These are phyloP conservation scores for Martes martes DNA, from an alignment of 2,113 vertebrate genomes.

Conservation along the genomic window DNA sequence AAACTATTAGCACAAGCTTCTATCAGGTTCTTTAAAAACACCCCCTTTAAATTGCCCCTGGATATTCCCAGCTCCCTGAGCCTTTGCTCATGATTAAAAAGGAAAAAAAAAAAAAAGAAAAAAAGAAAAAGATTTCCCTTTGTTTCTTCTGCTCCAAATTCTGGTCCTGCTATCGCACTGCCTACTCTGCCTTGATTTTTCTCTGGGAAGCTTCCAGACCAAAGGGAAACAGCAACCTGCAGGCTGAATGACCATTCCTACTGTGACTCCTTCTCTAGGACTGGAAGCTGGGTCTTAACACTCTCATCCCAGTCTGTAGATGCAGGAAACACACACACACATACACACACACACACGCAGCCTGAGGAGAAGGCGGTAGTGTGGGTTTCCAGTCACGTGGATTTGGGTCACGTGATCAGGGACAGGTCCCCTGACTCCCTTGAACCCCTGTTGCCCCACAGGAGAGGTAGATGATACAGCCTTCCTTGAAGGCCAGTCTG, in stretches of 20 bases:
- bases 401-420: neutral
- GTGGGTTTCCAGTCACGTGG: neutral
- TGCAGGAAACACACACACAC: neutral
- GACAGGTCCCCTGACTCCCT: neutral
- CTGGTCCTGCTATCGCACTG: neutral
- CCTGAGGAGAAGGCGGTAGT: neutral
- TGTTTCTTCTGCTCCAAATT: neutral
- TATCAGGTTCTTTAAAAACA: neutral
- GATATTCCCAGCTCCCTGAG: neutral
- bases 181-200: neutral
- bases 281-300: neutral
- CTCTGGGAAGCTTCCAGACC: neutral
- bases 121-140: neutral
- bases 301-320: neutral
- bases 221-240: neutral
- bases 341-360: neutral
- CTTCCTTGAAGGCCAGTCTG: neutral
- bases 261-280: neutral
- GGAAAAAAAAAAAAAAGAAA: neutral
- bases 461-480: neutral
- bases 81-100: neutral
- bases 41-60: neutral
- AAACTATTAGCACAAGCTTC: neutral
- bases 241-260: neutral
- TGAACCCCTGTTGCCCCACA: neutral